phyloP scores from a whole-genome alignment of 2,797 vertebrate genomes.

The Anniella stebbinsi region DNA sequence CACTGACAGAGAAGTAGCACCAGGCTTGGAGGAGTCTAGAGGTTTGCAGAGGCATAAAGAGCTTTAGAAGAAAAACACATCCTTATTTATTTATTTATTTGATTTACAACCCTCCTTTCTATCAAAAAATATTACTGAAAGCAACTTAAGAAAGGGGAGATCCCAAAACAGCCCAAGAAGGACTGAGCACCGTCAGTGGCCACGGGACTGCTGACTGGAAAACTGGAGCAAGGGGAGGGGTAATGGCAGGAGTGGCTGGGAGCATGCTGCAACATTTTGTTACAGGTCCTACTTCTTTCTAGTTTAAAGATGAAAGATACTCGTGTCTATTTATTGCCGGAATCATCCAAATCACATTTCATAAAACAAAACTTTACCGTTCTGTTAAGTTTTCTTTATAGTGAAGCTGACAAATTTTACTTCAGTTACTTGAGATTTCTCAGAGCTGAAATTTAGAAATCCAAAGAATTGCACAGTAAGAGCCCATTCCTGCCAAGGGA shows the following conservation, averaged over 20 bases:
- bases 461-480: conserved; percentile 15
- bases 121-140: too few relatives aligned
- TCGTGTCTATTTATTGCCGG: background rate
- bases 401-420: background rate
- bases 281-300: background rate
- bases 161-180: background rate
- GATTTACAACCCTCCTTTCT: too few relatives aligned
- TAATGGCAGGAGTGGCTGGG: background rate
- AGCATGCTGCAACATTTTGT: background rate
- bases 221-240: background rate
- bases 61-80: background rate
- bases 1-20: too few relatives aligned
- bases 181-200: background rate
- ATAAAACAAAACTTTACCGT: background rate
- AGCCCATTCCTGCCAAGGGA: conserved; percentile 12
- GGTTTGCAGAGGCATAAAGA: background rate
- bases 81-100: too few relatives aligned
- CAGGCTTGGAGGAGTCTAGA: background rate
- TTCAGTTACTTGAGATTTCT: background rate
- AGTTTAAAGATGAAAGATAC: conserved; percentile 3
- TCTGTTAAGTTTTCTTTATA: conserved; percentile 15
- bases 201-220: background rate
- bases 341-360: conserved; percentile 31
- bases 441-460: conserved; percentile 32
- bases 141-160: background rate